Evolutionary conservation across 2,113 vertebrate species (phyloP), one percentile per base, ranked within the genome.

Genomic region (Pangasianodon hypophthalmus): DNA sequence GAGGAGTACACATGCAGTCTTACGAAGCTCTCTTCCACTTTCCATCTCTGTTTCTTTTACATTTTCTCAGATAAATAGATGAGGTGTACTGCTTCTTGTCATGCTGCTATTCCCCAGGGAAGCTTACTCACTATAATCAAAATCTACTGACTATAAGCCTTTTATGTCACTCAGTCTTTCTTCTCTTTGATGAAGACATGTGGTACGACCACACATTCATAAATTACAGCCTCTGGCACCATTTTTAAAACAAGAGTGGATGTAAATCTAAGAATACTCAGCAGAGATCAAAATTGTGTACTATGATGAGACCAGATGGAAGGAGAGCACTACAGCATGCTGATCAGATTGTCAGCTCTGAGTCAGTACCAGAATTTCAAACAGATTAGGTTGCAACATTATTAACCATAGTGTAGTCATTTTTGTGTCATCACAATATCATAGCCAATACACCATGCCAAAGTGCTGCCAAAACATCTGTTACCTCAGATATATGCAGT

Each of bases 1-100:
- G 93, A 94, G 93, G 94, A 92, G 91, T 90, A 92, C 93, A 92
- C 87, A 90, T 93, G 93, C 54, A 44, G 92, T 91, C 92, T 93
- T 81, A 89, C 93, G 93, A 91, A 93, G 92, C 92, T 89, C 19
- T 58, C 11, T 54, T 75, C 0, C 37, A 13, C 54, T 14, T 54
- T 52, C 6, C 16, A 13, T 44, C 32, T 77, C 24, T 37, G 48
- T 58, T 16, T 60, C 41, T n/a, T 48, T 41, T 58, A 52, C 5
- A 41, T 89, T 87, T 52, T 81, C 86, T 92, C 52, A 0, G 67
- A 64, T 87, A 88, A 89, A 52, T 64, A 88, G 26, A 86, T 26
- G 26, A 87, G 73, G 26, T 90, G 85, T 82, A 91, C 18, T 62
- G 88, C 29, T 16, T 80, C 84, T 32, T 44, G 67, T 64, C 50